These are phyloP conservation scores for Apoderus coryli DNA, from an alignment of 2,888 invertebrate species.

Conservation along the genomic window DNA sequence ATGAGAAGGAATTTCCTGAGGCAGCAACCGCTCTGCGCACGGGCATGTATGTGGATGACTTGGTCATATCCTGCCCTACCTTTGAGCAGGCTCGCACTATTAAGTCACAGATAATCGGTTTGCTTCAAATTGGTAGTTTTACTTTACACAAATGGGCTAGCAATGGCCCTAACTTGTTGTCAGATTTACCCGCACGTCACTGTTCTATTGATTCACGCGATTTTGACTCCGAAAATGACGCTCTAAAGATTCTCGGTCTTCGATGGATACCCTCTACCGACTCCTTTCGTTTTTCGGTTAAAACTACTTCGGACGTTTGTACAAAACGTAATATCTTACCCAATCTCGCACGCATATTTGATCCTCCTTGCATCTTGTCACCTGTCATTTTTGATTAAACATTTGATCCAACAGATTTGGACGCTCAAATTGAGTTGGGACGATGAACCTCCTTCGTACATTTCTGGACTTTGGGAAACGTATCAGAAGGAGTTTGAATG, in stretches of 20 bases:
- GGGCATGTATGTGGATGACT: not conserved
- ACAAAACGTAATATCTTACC: not conserved
- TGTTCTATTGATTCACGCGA: not conserved
- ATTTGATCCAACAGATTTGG: too few species aligned
- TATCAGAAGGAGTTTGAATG: too few species aligned
- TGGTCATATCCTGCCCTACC: not conserved
- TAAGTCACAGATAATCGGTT: not conserved
- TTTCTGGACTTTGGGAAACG: too few species aligned
- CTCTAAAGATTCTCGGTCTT: conserved; percentile 1
- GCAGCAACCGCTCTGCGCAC: too few species aligned
- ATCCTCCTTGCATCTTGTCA: not conserved
- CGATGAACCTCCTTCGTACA: too few species aligned
- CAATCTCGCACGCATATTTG: conserved; percentile 2
- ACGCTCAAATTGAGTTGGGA: too few species aligned
- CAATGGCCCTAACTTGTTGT: not conserved
- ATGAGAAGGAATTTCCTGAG: too few species aligned
- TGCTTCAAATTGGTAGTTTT: not conserved
- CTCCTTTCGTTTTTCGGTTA: not conserved
- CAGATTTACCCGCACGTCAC: not conserved
- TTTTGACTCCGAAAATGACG: not conserved
- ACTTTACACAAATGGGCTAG: not conserved
- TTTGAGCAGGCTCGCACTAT: not conserved
- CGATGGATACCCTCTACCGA: conserved; percentile 1
- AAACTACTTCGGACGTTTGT: not conserved
- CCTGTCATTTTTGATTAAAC: not conserved